Base-by-base conservation (phyloP, 2,797 vertebrate genomes). In the Platalea minor region DNA sequence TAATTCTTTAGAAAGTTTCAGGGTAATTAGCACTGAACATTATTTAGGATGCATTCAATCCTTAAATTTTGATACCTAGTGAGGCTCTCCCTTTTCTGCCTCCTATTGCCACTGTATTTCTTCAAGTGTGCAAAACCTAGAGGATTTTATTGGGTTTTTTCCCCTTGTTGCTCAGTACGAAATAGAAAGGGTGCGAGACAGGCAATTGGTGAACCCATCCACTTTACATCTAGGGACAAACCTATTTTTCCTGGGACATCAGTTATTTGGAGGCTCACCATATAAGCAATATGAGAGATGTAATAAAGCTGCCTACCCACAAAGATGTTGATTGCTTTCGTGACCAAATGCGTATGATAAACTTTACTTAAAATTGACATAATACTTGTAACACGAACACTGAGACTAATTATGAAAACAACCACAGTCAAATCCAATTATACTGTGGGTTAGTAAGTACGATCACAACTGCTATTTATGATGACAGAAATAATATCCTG, bases 391-490 rank as follows among this genome's bases (percentile, higher is more conserved):
- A 91, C 35, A 57, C 51, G 93, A 93, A 91, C 68, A 64, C 33
- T 50, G 72, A 93, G 84, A 70, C 78, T 96, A 95, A 96, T 96
- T 97, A 96, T 65, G 68, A 93, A 97, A 97, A 94, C 82, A 95
- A 89, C 56, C 63, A 23, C 13, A 85, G 56, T 89, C 89, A 96
- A 90, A 95, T 87, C 20, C 63, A 96, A 93, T 97, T 96, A 93
- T 35, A 84, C 26, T 69, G 65, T 39, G 69, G 28, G 61, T 70
- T 96, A 90, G 8, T 88, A 87, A 88, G 90, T 56, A 96, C 7
- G 39, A 68, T 33, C 82, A 43, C 64, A 86, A 65, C 53, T 85
- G 24, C 29, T 85, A 76, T 92, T 95, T 95, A 84, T 48, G 75
- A 91, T 24, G 83, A 92, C 45, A 95, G 85, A 95, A 96, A 93